Percentiles rank a stretch among this genome's conserved stretches.
Conservation (phyloP, 2,797 vertebrate species). For the Chelon auratus region DNA sequence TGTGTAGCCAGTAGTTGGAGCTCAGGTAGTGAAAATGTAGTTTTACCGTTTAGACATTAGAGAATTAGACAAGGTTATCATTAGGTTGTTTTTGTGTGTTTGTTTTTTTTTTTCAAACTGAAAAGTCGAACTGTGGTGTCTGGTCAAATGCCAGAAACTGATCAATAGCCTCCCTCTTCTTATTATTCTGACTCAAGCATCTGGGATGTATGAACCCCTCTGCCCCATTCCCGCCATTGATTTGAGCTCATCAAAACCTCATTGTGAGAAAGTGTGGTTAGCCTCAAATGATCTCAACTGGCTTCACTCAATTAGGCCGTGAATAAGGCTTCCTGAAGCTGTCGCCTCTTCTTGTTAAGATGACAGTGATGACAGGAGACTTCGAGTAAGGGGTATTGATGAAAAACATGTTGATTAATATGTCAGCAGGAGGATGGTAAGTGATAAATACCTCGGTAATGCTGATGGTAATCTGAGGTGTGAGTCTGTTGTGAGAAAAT, state of each 20-base stretch:
- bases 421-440: slow-evolving; percentile 37
- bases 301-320: slow-evolving; percentile 75
- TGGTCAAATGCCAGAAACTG: slow-evolving; percentile 52
- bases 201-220: slow-evolving; percentile 60
- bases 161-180: slow-evolving; percentile 72
- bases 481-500: slow-evolving; percentile 29
- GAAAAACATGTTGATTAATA: slow-evolving; percentile 66
- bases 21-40: slow-evolving; percentile 42
- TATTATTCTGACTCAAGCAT: slow-evolving; percentile 50
- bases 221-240: slow-evolving; percentile 64
- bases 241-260: slow-evolving; percentile 78
- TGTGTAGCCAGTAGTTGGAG: slow-evolving; percentile 30
- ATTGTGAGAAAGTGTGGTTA: slow-evolving; percentile 75
- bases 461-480: slow-evolving; percentile 15
- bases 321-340: slow-evolving; percentile 63
- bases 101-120: slow-evolving; percentile 22
- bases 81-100: slow-evolving; percentile 18
- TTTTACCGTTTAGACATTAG: slow-evolving; percentile 31
- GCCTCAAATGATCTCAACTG: slow-evolving; percentile 75
- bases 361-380: slow-evolving; percentile 65
- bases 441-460: slow-evolving; percentile 47
- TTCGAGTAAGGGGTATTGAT: slow-evolving; percentile 57
- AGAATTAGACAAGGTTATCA: slow-evolving; percentile 49
- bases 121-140: slow-evolving; percentile 36
- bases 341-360: slow-evolving; percentile 67